Evolutionary conservation across 2,888 invertebrate species (phyloP).

Genomic region (Eumerus sabulonum): DNA sequence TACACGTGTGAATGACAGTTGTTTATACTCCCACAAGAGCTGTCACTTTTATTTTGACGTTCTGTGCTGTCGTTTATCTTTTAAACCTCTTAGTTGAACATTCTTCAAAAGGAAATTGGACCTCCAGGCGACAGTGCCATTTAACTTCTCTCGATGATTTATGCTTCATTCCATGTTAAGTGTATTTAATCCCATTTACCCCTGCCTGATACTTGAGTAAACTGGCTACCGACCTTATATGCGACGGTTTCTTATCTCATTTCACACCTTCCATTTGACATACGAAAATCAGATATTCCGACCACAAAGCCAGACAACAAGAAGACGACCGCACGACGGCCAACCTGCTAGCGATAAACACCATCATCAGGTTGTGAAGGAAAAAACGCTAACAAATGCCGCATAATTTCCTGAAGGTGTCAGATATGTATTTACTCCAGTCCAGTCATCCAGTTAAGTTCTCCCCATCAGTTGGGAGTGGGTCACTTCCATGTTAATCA

Average conservation of each 20-base stretch:
- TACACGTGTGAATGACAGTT: not conserved
- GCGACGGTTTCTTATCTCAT: conserved; percentile 58
- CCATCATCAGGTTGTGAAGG: conserved; percentile 2
- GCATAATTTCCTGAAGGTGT: conserved; percentile 66
- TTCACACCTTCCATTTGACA: conserved; percentile 63
- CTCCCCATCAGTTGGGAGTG: not conserved
- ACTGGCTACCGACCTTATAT: conserved; percentile 15
- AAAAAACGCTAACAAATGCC: conserved; percentile 60
- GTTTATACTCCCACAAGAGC: conserved; percentile 20
- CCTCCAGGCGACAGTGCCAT: conserved; percentile 17
- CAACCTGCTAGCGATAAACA: conserved; percentile 6
- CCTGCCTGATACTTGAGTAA: conserved; percentile 36
- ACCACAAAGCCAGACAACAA: conserved; percentile 31
- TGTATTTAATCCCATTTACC: conserved; percentile 43
- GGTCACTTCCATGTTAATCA: conserved; percentile 59
- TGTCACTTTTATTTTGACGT: conserved; percentile 19
- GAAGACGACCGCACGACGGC: conserved; percentile 38
- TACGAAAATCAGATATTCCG: conserved; percentile 67
- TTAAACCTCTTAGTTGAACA: conserved; percentile 16
- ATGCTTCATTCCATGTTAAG: conserved; percentile 53
- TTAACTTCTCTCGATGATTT: conserved; percentile 57
- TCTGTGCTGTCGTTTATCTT: conserved; percentile 29
- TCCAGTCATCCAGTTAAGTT: conserved; percentile 21
- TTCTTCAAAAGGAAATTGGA: conserved; percentile 36
- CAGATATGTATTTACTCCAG: conserved; percentile 59